Percentiles rank a stretch among this genome's conserved stretches.
Conservation (phyloP, 2,797 vertebrate genomes). For the Furcifer pardalis region DNA sequence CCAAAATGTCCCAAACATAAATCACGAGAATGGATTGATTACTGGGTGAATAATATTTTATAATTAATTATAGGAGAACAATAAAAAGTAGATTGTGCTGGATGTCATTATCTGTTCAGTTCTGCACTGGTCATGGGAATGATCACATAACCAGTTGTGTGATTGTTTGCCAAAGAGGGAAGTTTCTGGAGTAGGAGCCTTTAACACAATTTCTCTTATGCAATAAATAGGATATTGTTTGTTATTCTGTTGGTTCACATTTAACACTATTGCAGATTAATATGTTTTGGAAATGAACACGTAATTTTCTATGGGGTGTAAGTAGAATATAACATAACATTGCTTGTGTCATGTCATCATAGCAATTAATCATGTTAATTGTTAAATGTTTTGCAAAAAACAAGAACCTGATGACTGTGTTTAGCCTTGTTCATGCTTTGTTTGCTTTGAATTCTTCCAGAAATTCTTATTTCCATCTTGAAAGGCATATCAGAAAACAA, state of each 20-base stretch:
- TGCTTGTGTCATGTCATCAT: constrained; percentile 4
- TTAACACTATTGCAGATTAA: too few species aligned
- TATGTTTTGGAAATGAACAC: background rate
- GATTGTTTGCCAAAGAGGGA: too few species aligned
- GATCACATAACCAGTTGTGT: too few species aligned
- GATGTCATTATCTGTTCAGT: background rate
- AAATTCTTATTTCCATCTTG: constrained; percentile 4
- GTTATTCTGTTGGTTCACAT: background rate
- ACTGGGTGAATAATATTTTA: background rate
- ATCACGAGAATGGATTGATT: background rate
- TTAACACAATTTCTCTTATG: too few species aligned
- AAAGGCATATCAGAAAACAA: too few species aligned
- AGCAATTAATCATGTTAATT: constrained; percentile 22
- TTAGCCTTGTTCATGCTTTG: background rate
- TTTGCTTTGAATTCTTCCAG: constrained; percentile 14
- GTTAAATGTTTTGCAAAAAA: constrained; percentile 11
- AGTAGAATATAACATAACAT: constrained; percentile 34
- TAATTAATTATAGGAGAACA: constrained; percentile 47
- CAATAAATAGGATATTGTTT: too few species aligned
- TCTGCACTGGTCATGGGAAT: too few species aligned
- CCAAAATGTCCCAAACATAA: background rate
- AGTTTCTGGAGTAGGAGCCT: too few species aligned
- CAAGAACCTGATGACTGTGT: background rate
- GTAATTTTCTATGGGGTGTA: background rate
- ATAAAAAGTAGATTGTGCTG: background rate